phyloP scores from a whole-genome alignment of 1,140 invertebrate genomes.

The Tetramorium simillimum region DNA sequence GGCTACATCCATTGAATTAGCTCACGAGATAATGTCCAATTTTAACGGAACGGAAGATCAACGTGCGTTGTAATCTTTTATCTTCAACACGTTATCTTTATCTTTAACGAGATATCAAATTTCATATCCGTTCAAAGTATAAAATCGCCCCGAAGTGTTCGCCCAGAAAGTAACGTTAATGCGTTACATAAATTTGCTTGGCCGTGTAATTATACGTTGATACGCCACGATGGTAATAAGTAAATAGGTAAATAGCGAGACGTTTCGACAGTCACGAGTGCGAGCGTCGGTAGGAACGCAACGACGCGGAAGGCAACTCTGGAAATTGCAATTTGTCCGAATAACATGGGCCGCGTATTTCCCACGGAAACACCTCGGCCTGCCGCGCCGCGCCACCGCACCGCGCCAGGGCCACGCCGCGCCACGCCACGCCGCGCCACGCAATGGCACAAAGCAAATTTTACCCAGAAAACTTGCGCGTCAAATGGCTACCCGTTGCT shows the following conservation, averaged over 20 bases:
- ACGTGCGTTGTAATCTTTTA: neutral
- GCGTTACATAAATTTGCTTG: neutral
- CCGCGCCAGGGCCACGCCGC: neutral
- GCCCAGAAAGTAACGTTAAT: neutral
- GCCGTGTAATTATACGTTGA: neutral
- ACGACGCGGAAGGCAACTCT: constrained; percentile 59
- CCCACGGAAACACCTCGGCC: constrained; percentile 59
- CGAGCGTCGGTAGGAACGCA: neutral
- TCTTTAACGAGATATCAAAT: neutral
- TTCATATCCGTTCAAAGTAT: neutral
- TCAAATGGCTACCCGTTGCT: constrained; percentile 23
- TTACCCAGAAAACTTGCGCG: constrained; percentile 45
- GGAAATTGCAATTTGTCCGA: constrained; percentile 66
- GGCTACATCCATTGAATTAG: constrained; percentile 66
- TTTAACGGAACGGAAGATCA: constrained; percentile 68
- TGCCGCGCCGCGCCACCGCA: neutral
- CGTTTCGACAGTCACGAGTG: constrained; percentile 7
- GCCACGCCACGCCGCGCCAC: neutral
- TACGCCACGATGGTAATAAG: constrained; percentile 23
- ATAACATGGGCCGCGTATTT: constrained; percentile 66
- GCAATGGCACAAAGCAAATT: constrained; percentile 50
- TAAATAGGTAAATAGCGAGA: constrained; percentile 34
- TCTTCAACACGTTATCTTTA: neutral
- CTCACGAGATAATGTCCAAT: constrained; percentile 75
- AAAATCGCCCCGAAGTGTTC: neutral